Evolutionary conservation across 2,797 vertebrate genomes (phyloP).

Genomic region (Sebastes iracundus): DNA sequence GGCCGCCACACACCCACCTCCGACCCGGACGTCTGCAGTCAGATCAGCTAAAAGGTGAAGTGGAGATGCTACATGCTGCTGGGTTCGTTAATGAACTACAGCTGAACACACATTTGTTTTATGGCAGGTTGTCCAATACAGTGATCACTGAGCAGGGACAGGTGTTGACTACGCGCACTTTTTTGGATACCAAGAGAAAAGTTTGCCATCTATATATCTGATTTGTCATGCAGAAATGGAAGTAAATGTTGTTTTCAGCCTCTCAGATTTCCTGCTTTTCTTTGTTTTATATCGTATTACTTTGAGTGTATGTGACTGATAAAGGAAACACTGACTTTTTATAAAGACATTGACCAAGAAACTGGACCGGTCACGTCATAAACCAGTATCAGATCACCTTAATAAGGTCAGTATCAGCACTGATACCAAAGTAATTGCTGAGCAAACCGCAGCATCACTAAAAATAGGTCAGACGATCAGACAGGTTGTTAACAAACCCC

Average conservation of each 20-base stretch:
- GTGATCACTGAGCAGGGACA: not conserved
- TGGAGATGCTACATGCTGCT: not conserved
- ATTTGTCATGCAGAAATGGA: too few species aligned
- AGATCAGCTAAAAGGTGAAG: not conserved
- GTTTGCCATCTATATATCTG: rapidly evolving
- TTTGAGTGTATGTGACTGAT: too few species aligned
- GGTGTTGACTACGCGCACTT: not conserved
- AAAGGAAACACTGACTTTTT: not conserved
- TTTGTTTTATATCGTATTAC: too few species aligned
- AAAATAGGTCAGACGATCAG: not conserved
- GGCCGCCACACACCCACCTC: not conserved
- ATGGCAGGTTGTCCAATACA: not conserved
- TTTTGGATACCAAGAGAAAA: not conserved
- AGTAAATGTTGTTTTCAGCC: too few species aligned
- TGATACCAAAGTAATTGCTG: not conserved
- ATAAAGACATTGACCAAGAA: not conserved
- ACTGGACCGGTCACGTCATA: not conserved
- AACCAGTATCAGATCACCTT: not conserved
- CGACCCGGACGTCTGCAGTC: not conserved
- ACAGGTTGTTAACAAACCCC: not conserved
- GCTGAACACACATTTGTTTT: not conserved
- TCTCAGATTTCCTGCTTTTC: too few species aligned
- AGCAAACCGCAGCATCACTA: not conserved
- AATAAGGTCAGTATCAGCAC: too few species aligned
- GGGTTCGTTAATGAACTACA: not conserved